These are phyloP conservation scores for Loriculus beryllinus DNA, from an alignment of 2,797 vertebrate species.

Conservation along the genomic window DNA sequence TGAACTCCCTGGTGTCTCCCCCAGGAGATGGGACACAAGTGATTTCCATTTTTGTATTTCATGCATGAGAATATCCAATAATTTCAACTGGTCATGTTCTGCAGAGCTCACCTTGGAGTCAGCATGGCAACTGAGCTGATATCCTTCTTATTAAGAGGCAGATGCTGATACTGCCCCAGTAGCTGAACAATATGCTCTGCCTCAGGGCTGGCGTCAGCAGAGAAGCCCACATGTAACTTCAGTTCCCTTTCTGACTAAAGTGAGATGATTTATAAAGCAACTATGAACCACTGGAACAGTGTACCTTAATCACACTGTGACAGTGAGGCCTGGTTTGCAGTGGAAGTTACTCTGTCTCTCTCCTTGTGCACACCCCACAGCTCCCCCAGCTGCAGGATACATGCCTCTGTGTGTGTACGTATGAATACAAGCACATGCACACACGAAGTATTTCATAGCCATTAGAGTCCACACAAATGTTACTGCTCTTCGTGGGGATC, in stretches of 20 bases:
- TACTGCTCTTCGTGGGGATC: not conserved
- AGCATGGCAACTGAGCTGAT: not conserved
- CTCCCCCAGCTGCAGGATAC: not conserved
- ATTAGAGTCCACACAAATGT: not conserved
- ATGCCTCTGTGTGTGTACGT: not conserved
- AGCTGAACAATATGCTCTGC: rapidly evolving
- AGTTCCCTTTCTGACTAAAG: not conserved
- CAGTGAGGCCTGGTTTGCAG: not conserved
- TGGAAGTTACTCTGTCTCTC: not conserved
- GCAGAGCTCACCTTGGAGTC: not conserved
- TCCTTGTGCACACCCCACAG: not conserved
- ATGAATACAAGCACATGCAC: not conserved
- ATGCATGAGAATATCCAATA: rapidly evolving
- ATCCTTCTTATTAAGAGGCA: not conserved
- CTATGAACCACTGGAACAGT: not conserved
- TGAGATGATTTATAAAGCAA: not conserved
- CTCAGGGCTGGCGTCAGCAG: not conserved
- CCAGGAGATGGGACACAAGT: not conserved
- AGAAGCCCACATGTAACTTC: not conserved
- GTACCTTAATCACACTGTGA: not conserved
- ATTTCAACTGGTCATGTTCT: not conserved
- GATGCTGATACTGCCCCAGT: not conserved
- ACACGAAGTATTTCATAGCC: not conserved
- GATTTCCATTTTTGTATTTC: not conserved
- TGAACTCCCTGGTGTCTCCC: not conserved